A percentile compares a stretch with the other conserved stretches of the same genome.
Conservation (phyloP, 2,888 invertebrate genomes). For the Polyommatus icarus region DNA sequence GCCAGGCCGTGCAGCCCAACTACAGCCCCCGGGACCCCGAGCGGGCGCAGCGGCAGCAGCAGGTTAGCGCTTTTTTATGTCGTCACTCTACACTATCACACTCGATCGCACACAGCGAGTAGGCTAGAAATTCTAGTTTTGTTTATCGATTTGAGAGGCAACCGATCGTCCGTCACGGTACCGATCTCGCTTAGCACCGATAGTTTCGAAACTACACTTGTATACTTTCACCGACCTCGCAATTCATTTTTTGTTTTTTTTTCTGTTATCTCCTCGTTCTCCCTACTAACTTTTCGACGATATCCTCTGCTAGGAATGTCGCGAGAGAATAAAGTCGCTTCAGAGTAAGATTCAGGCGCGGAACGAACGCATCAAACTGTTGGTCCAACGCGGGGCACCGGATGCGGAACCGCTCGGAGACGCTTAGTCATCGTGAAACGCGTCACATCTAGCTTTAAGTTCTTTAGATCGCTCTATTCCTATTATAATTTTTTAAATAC, state of each 20-base stretch:
- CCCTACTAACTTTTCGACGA: slow-evolving; percentile 67
- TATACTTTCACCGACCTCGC: slow-evolving; percentile 61
- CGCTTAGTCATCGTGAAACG: slow-evolving; percentile 71
- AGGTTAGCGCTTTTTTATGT: slow-evolving; percentile 83
- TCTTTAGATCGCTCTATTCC: slow-evolving; percentile 59
- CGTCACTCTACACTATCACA: slow-evolving; percentile 36
- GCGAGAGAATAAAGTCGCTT: slow-evolving; percentile 91
- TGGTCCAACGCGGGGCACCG: slow-evolving; percentile 92
- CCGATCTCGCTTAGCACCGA: slow-evolving; percentile 40
- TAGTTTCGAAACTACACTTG: slow-evolving; percentile 43
- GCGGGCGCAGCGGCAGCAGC: slow-evolving; percentile 90
- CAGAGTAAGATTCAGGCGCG: slow-evolving; percentile 93
- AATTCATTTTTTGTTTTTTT: slow-evolving; percentile 67
- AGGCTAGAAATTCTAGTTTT: slow-evolving; percentile 73
- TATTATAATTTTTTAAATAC: slow-evolving; percentile 56
- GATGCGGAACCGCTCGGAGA: slow-evolving; percentile 87
- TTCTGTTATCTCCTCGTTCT: slow-evolving; percentile 65
- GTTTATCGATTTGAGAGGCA: slow-evolving; percentile 58
- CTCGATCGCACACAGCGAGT: slow-evolving; percentile 53
- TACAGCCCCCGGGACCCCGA: slow-evolving; percentile 91
- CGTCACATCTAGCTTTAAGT: slow-evolving; percentile 59
- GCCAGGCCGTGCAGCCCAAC: slow-evolving; percentile 90
- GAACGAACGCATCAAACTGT: slow-evolving; percentile 92
- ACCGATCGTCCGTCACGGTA: slow-evolving; percentile 48
- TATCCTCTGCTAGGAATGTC: slow-evolving; percentile 86